A percentile compares a stretch with the other conserved stretches of the same genome.
Conservation (phyloP, 2,113 vertebrate genomes). For the Nanger granti region DNA sequence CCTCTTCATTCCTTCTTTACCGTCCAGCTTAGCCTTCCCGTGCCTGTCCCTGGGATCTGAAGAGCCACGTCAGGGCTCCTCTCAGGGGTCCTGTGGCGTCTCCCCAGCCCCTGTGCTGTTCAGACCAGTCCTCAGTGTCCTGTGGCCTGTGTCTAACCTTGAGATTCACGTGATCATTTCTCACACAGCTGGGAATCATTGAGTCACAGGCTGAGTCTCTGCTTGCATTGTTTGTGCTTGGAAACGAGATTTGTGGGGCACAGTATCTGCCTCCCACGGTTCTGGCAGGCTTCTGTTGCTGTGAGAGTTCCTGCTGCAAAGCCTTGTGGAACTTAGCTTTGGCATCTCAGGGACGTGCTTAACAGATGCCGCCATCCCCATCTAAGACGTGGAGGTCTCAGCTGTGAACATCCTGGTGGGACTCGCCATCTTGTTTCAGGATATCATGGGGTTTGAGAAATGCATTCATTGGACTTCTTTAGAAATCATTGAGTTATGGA, state of each 20-base stretch:
- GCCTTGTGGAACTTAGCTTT: not conserved
- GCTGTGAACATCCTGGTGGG: not conserved
- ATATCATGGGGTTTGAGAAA: not conserved
- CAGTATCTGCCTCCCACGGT: conserved; percentile 51
- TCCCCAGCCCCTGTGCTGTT: not conserved
- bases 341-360: not conserved
- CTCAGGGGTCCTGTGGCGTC: not conserved
- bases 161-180: conserved; percentile 28
- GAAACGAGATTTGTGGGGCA: conserved; percentile 59
- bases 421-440: not conserved
- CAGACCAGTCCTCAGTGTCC: not conserved
- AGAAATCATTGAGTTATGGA: not conserved
- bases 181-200: conserved; percentile 64
- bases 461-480: not conserved
- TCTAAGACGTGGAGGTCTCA: not conserved
- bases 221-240: conserved; percentile 55
- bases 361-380: not conserved
- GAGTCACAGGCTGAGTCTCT: conserved; percentile 63
- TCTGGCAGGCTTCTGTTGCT: conserved; percentile 34
- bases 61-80: not conserved
- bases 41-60: not conserved
- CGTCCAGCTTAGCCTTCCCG: accelerated
- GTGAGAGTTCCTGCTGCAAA: not conserved
- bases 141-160: conserved; percentile 56
- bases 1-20: not conserved